phyloP scores from a whole-genome alignment of 2,888 invertebrate species.

The Apantesis nais region DNA sequence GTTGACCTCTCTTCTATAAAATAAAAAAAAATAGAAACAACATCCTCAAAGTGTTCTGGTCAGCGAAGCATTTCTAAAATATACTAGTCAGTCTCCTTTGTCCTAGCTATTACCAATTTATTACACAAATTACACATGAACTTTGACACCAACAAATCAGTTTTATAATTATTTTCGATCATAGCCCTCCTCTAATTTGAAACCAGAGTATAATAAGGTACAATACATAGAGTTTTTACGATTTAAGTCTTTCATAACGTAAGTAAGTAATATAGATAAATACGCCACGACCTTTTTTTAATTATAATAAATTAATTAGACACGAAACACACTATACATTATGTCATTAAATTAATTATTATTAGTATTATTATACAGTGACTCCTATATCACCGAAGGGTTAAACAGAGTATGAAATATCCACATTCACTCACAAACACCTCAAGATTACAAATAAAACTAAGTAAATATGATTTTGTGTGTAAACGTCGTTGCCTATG shows the following conservation, averaged over 20 bases:
- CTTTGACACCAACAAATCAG: not conserved
- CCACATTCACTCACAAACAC: not conserved
- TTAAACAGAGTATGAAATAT: not conserved
- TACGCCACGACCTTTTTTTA: too few species aligned
- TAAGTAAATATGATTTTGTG: constrained; percentile 1
- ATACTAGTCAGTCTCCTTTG: not conserved
- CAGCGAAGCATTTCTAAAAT: not conserved
- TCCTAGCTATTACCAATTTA: not conserved
- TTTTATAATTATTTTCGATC: not conserved
- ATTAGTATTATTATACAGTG: not conserved
- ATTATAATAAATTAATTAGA: too few species aligned
- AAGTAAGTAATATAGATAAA: not conserved
- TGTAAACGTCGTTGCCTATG: not conserved
- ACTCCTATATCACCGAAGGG: not conserved
- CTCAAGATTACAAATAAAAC: not conserved
- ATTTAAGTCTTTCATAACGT: not conserved
- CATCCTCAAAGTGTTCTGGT: not conserved
- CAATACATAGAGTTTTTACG: not conserved
- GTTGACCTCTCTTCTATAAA: too few species aligned
- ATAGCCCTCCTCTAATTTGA: not conserved
- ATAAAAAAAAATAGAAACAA: too few species aligned
- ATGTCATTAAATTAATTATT: too few species aligned
- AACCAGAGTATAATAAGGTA: not conserved
- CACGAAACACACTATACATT: too few species aligned
- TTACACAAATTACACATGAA: not conserved